Conservation (phyloP, 2,888 invertebrate genomes). For the Arrhopalites spinosus region DNA sequence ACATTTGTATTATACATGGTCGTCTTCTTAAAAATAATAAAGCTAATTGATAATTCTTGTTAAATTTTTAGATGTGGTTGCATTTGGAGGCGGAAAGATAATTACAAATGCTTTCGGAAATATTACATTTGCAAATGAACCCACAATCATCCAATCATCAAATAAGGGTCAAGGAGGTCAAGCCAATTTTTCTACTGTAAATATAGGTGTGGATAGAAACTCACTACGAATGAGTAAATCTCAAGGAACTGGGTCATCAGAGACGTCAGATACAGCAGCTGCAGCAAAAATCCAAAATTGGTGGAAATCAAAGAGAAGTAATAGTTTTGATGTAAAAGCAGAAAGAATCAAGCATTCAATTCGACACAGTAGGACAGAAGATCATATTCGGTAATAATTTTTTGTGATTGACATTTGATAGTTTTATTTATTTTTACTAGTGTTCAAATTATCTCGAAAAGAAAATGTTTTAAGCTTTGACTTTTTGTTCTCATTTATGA, state of each 20-base stretch:
- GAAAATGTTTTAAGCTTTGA: too few species aligned
- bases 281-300: conserved; percentile 52
- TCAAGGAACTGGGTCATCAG: neutral
- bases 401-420: neutral
- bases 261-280: conserved; percentile 33
- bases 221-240: neutral
- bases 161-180: neutral
- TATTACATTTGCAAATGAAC: conserved; percentile 10
- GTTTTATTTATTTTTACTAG: too few species aligned
- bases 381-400: conserved; percentile 49
- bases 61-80: neutral
- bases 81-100: conserved; percentile 33
- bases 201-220: neutral
- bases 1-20: too few species aligned
- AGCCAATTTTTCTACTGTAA: too few species aligned
- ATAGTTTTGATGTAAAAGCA: conserved; percentile 39
- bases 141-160: neutral
- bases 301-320: conserved; percentile 48
- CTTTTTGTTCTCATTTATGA: too few species aligned
- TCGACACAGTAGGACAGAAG: conserved; percentile 52
- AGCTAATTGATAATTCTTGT: neutral
- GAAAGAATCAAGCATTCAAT: conserved; percentile 51
- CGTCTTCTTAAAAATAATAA: too few species aligned
- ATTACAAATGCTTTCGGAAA: conserved; percentile 37
- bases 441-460: too few species aligned